A percentile compares a stretch with the other conserved stretches of the same genome.
Conservation (phyloP, 53 echinoderm and acorn worm genomes). For the Crossaster papposus region DNA sequence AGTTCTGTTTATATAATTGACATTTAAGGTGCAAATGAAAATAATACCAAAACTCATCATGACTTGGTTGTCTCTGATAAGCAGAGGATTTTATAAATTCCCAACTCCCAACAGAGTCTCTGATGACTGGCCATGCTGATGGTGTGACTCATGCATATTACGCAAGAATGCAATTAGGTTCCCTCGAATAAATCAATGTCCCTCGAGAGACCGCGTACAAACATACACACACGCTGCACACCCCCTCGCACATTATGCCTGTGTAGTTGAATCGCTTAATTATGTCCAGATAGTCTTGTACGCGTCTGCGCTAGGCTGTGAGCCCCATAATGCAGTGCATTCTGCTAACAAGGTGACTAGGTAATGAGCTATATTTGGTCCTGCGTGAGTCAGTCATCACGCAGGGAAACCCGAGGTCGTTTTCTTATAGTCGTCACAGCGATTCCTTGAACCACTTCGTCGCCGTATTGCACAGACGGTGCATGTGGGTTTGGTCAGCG, state of each 20-base stretch:
- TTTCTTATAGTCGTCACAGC: background rate
- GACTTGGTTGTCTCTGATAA: background rate
- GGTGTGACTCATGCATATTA: slow-evolving; percentile 42
- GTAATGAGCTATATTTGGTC: background rate
- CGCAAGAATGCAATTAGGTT: slow-evolving; percentile 58
- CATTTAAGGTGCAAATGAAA: background rate
- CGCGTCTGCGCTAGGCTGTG: background rate
- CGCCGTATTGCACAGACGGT: background rate
- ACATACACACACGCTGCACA: background rate
- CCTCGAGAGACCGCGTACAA: slow-evolving; percentile 25
- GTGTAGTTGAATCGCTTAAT: slow-evolving; percentile 35
- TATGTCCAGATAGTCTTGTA: background rate
- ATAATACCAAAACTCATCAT: background rate
- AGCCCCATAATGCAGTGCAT: background rate
- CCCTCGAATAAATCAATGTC: slow-evolving; percentile 22
- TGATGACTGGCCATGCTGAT: background rate
- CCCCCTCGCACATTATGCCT: background rate
- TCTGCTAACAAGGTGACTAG: background rate
- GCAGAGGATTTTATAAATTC: background rate
- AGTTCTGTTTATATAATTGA: background rate
- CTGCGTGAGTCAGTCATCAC: background rate
- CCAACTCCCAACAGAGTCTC: background rate
- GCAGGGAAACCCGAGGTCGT: slow-evolving; percentile 39
- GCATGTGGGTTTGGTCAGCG: background rate
- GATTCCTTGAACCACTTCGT: slow-evolving; percentile 37